phyloP scores from a whole-genome alignment of 1,140 invertebrate species.

The Frieseomelitta varia region DNA sequence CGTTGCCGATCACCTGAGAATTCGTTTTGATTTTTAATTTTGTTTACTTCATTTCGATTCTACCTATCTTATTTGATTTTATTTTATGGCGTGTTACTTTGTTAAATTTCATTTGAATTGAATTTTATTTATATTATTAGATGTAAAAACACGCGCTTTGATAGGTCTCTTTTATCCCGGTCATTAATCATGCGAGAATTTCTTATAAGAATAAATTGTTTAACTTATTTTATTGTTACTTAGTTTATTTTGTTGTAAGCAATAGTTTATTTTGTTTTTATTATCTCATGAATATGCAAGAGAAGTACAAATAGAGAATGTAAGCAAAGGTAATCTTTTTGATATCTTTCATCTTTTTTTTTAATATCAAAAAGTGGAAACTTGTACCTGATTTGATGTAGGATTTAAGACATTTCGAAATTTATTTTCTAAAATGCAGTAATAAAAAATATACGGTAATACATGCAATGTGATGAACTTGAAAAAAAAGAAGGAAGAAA shows the following conservation, averaged over 20 bases:
- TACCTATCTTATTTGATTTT: too few relatives aligned
- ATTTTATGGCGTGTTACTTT: too few relatives aligned
- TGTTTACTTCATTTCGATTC: too few relatives aligned
- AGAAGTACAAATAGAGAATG: neutral
- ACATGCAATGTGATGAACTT: neutral
- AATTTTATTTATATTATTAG: too few relatives aligned
- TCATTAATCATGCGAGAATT: neutral
- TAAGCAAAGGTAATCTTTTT: neutral
- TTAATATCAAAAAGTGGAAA: neutral
- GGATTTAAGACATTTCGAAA: neutral
- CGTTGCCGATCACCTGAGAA: neutral
- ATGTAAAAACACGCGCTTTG: too few relatives aligned
- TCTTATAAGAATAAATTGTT: neutral
- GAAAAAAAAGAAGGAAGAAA: neutral
- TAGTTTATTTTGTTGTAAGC: neutral
- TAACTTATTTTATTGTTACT: neutral
- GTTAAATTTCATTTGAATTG: too few relatives aligned
- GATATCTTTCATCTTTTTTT: neutral
- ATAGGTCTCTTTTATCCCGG: neutral
- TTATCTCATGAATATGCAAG: accelerated
- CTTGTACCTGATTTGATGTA: neutral
- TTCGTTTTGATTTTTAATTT: too few relatives aligned
- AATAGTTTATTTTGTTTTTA: neutral
- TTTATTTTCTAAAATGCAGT: neutral
- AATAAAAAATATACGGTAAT: neutral